phyloP scores from a whole-genome alignment of 1,140 invertebrate species.

The Caligus rogercresseyi region DNA sequence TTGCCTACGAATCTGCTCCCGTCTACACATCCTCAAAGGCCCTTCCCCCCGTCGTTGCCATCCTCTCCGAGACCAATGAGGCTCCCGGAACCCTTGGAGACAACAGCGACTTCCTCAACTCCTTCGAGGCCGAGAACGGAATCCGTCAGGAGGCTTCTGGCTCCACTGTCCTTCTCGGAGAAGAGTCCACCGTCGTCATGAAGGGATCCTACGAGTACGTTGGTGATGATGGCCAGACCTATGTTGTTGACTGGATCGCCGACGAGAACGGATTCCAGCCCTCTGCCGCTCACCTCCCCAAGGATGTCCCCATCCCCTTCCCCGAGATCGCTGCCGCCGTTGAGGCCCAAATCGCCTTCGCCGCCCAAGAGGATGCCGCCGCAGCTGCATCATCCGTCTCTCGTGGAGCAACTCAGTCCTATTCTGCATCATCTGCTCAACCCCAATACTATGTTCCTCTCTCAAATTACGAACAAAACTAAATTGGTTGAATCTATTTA shows the following conservation, averaged over 20 bases:
- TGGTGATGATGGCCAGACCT: conserved; percentile 19
- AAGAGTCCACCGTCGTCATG: not conserved
- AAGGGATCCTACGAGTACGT: conserved; percentile 21
- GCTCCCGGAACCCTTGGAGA: not conserved
- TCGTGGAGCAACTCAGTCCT: not conserved
- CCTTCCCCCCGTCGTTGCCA: not conserved
- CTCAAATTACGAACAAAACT: not conserved
- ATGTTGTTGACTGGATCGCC: conserved; percentile 32
- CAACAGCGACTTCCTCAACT: not conserved
- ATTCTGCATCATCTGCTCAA: not conserved
- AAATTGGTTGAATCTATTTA: too few species aligned
- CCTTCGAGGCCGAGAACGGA: conserved; percentile 10
- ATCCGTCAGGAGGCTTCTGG: not conserved
- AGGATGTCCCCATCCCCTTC: not conserved
- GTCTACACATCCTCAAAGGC: not conserved
- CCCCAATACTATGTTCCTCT: not conserved
- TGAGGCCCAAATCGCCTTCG: conserved; percentile 13
- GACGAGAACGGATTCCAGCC: conserved; percentile 46
- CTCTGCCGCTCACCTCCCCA: conserved; percentile 32
- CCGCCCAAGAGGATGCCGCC: conserved; percentile 1
- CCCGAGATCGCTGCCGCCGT: conserved; percentile 19
- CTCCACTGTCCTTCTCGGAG: not conserved
- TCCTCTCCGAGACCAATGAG: not conserved
- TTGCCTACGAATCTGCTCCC: not conserved
- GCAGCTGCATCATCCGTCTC: not conserved